A percentile compares a stretch with the other conserved stretches of the same genome.
Evolutionary conservation across 2,797 vertebrate species (phyloP).

Genomic region (Poecilia velifera): DNA sequence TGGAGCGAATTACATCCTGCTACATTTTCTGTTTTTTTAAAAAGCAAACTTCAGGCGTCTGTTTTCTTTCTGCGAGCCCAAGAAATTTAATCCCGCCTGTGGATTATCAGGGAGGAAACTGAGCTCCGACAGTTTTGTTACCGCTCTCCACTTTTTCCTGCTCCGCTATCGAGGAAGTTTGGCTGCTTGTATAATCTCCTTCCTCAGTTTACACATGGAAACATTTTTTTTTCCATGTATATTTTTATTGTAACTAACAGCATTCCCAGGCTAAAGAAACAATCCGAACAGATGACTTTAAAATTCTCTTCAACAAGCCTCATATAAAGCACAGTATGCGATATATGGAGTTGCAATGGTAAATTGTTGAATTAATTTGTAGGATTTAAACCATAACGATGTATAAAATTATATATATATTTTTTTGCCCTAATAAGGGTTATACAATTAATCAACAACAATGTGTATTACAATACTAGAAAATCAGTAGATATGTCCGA

Average conservation of each 20-base stretch:
- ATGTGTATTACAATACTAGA: too few relatives aligned
- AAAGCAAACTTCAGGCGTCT: neutral
- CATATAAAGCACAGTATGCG: neutral
- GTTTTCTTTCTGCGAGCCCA: conserved; percentile 2
- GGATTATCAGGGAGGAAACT: conserved; percentile 41
- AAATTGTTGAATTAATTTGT: neutral
- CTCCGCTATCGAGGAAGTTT: conserved; percentile 32
- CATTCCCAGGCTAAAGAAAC: neutral
- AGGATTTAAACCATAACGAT: neutral
- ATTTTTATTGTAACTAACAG: conserved; percentile 29
- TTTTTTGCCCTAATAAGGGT: neutral
- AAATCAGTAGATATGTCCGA: too few relatives aligned
- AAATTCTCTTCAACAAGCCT: neutral
- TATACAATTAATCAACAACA: too few relatives aligned
- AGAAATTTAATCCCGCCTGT: neutral
- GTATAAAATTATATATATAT: neutral
- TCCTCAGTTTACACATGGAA: conserved; percentile 59
- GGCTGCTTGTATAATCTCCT: conserved; percentile 37
- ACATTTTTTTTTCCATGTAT: conserved; percentile 12
- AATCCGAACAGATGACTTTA: neutral
- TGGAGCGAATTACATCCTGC: neutral
- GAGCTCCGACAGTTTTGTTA: conserved; percentile 18
- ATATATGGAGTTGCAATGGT: neutral
- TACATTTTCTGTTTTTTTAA: neutral
- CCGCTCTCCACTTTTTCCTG: conserved; percentile 48